Percentiles rank a stretch among this genome's conserved stretches.
These are phyloP conservation scores for Albula goreensis DNA, from an alignment of 2,113 vertebrate species.

Conservation along the genomic window DNA sequence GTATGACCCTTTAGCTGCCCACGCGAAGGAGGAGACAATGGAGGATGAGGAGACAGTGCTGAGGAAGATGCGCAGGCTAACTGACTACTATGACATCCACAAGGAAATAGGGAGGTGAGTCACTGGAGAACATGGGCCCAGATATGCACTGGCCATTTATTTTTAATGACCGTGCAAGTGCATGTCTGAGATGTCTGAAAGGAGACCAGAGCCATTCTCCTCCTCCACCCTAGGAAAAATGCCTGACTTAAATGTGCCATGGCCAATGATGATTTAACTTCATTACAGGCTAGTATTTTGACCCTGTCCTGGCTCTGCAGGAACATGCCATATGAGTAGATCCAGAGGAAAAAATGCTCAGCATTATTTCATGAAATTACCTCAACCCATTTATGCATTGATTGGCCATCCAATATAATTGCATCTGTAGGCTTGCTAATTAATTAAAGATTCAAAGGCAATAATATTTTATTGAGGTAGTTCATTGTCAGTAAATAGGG, in stretches of 20 bases:
- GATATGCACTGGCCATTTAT: constrained; percentile 5
- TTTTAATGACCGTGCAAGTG: constrained; percentile 27
- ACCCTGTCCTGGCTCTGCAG: too few relatives aligned
- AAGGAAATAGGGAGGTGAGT: constrained; percentile 90
- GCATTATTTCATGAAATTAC: too few relatives aligned
- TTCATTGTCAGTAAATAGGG: neutral
- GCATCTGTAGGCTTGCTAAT: too few relatives aligned
- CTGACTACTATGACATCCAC: constrained; percentile 87
- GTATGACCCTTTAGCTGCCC: constrained; percentile 64
- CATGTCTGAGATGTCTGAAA: neutral
- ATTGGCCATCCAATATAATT: too few relatives aligned
- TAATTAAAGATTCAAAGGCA: neutral
- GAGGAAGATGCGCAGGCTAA: constrained; percentile 81
- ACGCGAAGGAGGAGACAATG: constrained; percentile 65
- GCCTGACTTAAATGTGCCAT: neutral
- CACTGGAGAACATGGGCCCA: neutral
- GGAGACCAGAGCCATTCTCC: neutral
- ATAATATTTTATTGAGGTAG: neutral
- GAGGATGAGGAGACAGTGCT: constrained; percentile 78
- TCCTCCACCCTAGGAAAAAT: too few relatives aligned
- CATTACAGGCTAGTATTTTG: neutral
- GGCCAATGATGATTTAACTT: neutral
- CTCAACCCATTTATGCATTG: too few relatives aligned
- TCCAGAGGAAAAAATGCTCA: too few relatives aligned
- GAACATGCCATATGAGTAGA: too few relatives aligned